Evolutionary conservation across 2,113 vertebrate species (phyloP).

Genomic region (Crypturellus undulatus): DNA sequence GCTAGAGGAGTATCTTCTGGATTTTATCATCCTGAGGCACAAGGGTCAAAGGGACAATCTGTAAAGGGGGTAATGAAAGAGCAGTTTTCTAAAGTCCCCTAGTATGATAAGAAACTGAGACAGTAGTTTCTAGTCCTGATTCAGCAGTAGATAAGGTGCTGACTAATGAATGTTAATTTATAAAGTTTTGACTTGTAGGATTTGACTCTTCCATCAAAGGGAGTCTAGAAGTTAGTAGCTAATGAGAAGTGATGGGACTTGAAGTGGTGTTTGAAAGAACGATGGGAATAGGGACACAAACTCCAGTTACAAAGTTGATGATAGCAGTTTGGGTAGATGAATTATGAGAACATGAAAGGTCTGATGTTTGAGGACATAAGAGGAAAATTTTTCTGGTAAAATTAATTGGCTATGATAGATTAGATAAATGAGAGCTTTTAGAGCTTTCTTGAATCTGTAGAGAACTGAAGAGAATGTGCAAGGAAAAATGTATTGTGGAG

Average conservation of each 20-base stretch:
- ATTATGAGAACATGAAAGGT: not conserved
- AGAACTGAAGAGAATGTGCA: not conserved
- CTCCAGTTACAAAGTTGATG: slow-evolving; percentile 2
- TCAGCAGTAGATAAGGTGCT: not conserved
- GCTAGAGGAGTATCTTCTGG: not conserved
- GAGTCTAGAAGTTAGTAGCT: slow-evolving; percentile 1
- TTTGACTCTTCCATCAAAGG: slow-evolving; percentile 35
- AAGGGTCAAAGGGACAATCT: not conserved
- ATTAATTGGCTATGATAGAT: slow-evolving; percentile 47
- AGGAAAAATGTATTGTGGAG: not conserved
- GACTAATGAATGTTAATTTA: slow-evolving; percentile 26
- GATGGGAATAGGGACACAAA: not conserved
- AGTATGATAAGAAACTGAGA: not conserved
- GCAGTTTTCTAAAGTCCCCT: not conserved
- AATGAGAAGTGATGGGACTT: slow-evolving; percentile 49
- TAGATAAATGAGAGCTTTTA: slow-evolving; percentile 40
- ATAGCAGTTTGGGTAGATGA: slow-evolving; percentile 15
- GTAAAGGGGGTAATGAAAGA: not conserved
- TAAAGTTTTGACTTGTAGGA: slow-evolving; percentile 15
- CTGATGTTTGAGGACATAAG: slow-evolving; percentile 29
- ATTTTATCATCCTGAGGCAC: not conserved
- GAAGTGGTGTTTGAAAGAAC: slow-evolving; percentile 34
- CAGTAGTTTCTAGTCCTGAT: not conserved
- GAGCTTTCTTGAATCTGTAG: slow-evolving; percentile 15
- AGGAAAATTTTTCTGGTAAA: slow-evolving; percentile 37